Base-by-base conservation (phyloP, 2,797 vertebrate genomes). In the Helostoma temminkii region DNA sequence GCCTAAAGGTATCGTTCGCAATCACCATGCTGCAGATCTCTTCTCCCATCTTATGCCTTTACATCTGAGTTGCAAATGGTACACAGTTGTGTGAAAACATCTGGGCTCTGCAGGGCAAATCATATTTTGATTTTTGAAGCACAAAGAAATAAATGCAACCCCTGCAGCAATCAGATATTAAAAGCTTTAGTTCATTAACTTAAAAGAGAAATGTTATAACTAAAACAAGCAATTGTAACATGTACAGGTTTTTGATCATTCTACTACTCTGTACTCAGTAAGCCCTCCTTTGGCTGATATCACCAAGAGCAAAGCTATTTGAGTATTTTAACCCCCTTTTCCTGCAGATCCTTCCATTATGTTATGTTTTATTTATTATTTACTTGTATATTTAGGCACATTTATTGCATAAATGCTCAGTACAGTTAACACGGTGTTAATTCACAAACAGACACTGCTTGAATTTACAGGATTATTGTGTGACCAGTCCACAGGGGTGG, bases 1-100 rank as follows among this genome's bases (percentile, higher is more conserved):
- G 21, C 18, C 37, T 6, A 21, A 7, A 25, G 28, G 26, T 41
- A n/a, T 9, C 18, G 21, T 53, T 53, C 41, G 18, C 5, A n/a
- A 47, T 22, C 26, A 14, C 3, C 43, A 32, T 1, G 19, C 37
- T n/a, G 46, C 43, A 26, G n/a, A 14, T 34, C 15, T 66, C 8
- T 26, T 4, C 15, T 25, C n/a, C 19, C 22, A 30, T 24, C 41
- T 6, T 52, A 18, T 28, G 16, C 15, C 30, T 63, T 60, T 26
- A 50, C 48, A 72, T 52, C 46, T 25, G 30, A 52, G 26, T 43
- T 68, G 52, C 24, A 24, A 60, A 22, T n/a, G 12, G 9, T n/a
- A 7, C 8, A 24, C 14, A 16, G 34, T 11, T 18, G 15, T 16
- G 22, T 21, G 12, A n/a, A 18, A 21, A 36, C 18, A 36, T 12